Base-by-base conservation (phyloP, 1,140 invertebrate species). In the Dufourea novaeangliae region DNA sequence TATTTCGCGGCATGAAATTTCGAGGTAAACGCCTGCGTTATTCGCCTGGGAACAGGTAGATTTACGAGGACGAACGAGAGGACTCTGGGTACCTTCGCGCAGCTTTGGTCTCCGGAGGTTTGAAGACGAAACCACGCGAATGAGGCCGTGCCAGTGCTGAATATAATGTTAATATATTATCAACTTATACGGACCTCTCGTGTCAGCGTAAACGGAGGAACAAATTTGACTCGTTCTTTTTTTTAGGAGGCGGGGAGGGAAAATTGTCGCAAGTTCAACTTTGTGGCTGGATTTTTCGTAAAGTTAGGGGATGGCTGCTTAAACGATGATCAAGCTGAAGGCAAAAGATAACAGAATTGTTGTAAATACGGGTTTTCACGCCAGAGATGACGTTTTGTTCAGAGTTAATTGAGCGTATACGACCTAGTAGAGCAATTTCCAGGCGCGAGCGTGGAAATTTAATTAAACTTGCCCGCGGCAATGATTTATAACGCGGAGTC, bases 1-100 rank as follows among this genome's bases (percentile, higher is more conserved):
- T 69, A 69, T 76, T 69, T 68, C 73, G 32, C 25, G 73, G 29
- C 39, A 4, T 2, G 32, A 59, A 56, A 69, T 76, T 76, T 76
- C 34, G 64, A 37, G 25, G 54, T 25, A 34, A 69, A 69, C 37
- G 25, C 17, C 2, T 0, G 22, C 64, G 27, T 50, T 54, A 39
- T n/a, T n/a, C n/a, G n/a, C n/a, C n/a, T 27, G 14, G 64, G 66
- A 32, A 56, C 66, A 1, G 32, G 22, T 27, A 76, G 73, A 76
- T 76, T 76, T 76, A 76, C 75, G 75, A 63, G 39, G 14, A 37
- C 29, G 56, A 66, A n/a, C 22, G 27, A 34, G 27, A 57, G 37
- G n/a, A n/a, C n/a, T n/a, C 64, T 66, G 37, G 39, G 41, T 17
- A n/a, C 25, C 12, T 37, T 56, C 14, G 37, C 50, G 39, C 46